Evolutionary conservation across 2,113 vertebrate species (phyloP), one percentile per base, ranked within the genome.

Genomic region (Triplophysa rosa): DNA sequence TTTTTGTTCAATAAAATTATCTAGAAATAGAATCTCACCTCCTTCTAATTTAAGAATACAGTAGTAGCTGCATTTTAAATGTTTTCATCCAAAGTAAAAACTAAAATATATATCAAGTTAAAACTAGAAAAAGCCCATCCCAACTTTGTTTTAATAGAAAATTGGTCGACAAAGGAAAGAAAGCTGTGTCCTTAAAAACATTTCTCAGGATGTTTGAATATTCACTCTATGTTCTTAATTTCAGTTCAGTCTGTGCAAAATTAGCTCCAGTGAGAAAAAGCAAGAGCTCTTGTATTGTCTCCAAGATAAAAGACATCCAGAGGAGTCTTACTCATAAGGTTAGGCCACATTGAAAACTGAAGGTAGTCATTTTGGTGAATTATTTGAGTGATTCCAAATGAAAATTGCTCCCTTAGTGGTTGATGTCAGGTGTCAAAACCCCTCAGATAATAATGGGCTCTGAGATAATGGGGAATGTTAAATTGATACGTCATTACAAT

Each of bases 141-240:
- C 8, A 13, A 56, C 17, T 8, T 19, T n/a, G 54, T 8, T 1
- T n/a, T 5, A 8, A n/a, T 19, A n/a, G 54, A 9, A 56, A 3
- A 37, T 65, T 2, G 19, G 33, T 66, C 10, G n/a, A 37, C 49
- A 37, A 4, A 21, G 24, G 4, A 37, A 69, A 29, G 10, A 69
- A 29, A 69, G 26, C 24, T 65, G 59, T 3, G 49, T 6, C 6
- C 49, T 14, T 58, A 3, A 45, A 67, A 23, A 17, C 0, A 52
- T 52, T 76, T 78, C 21, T 71, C 9, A 33, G 37, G 19, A 24
- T 63, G 68, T 76, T 80, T 76, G 33, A 69, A 80, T 80, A 24
- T 56, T 52, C 19, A 62, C 29, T 67, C 37, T 17, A 67, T 67
- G 49, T 63, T 67, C 33, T 56, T 52, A 4, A 56, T 61, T 80